Percentiles rank a stretch among this genome's conserved stretches.
phyloP scores from a whole-genome alignment of 1,140 invertebrate species.

The Drosophila prosaltans region DNA sequence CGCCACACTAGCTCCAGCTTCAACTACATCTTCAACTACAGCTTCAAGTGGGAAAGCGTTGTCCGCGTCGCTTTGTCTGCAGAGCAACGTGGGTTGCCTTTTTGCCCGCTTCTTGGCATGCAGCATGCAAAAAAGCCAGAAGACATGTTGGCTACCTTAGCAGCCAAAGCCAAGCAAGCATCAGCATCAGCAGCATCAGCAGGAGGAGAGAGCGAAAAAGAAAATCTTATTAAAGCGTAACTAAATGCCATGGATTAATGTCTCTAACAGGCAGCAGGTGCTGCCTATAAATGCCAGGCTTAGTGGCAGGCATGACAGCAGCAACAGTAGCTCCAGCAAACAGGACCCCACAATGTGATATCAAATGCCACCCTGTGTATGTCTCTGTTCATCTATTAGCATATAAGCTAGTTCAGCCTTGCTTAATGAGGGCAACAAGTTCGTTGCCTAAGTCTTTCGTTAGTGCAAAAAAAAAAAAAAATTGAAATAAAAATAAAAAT shows the following conservation, averaged over 20 bases:
- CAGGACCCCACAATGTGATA: conserved; percentile 60
- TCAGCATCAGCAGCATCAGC: background rate
- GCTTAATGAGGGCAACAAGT: conserved; percentile 65
- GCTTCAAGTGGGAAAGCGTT: conserved; percentile 12
- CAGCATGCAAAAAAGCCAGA: conserved; percentile 17
- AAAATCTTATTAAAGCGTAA: conserved; percentile 80
- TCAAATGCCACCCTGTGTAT: conserved; percentile 1
- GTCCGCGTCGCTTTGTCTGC: conserved; percentile 61
- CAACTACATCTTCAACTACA: background rate
- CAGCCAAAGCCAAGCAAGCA: conserved; percentile 15
- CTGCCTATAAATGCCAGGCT: conserved; percentile 70
- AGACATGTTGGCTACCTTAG: conserved; percentile 11
- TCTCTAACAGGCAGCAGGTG: conserved; percentile 76
- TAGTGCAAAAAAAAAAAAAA: background rate
- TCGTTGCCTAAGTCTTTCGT: conserved; percentile 52
- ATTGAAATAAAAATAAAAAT: conserved; percentile 7
- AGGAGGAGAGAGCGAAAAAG: conserved; percentile 26
- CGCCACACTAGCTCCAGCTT: conserved; percentile 33
- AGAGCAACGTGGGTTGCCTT: conserved; percentile 21
- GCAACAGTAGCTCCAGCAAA: conserved; percentile 30
- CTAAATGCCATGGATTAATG: conserved; percentile 79
- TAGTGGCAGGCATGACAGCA: conserved; percentile 66
- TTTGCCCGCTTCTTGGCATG: conserved; percentile 28
- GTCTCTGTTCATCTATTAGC: conserved; percentile 53
- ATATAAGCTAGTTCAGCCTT: conserved; percentile 58